These are phyloP conservation scores for Armadillidium nasatum DNA, from an alignment of 1,140 invertebrate species.

Conservation along the genomic window DNA sequence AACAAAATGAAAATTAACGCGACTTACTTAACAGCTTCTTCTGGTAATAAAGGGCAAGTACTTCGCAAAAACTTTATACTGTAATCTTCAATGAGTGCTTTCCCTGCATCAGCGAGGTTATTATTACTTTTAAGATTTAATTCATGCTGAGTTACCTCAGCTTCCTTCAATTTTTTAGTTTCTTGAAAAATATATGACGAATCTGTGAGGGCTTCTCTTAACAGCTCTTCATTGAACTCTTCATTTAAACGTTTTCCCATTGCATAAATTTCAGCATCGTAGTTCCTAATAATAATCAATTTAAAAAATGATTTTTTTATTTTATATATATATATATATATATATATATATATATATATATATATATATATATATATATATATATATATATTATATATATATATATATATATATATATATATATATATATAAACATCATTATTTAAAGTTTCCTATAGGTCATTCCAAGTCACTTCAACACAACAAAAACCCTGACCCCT, in stretches of 20 bases:
- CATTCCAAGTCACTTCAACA: too few relatives aligned
- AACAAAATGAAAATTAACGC: slow-evolving; percentile 52
- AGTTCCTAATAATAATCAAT: slow-evolving; percentile 60
- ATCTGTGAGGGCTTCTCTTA: slow-evolving; percentile 73
- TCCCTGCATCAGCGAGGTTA: slow-evolving; percentile 63
- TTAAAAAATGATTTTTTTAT: neutral
- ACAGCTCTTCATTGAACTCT: slow-evolving; percentile 63
- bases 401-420: too few relatives aligned
- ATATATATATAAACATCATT: too few relatives aligned
- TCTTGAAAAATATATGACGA: slow-evolving; percentile 71
- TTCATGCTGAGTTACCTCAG: slow-evolving; percentile 47
- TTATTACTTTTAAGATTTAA: slow-evolving; percentile 53
- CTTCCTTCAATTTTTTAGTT: slow-evolving; percentile 60
- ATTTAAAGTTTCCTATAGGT: too few relatives aligned
- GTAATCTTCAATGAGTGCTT: slow-evolving; percentile 56
- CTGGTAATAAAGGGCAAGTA: slow-evolving; percentile 66
- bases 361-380: too few relatives aligned
- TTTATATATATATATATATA: too few relatives aligned
- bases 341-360: too few relatives aligned
- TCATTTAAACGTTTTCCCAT: slow-evolving; percentile 82
- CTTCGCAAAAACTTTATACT: slow-evolving; percentile 58
- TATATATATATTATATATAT: too few relatives aligned
- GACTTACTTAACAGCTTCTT: slow-evolving; percentile 57
- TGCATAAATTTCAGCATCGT: slow-evolving; percentile 78
- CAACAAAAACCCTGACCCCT: too few relatives aligned